These are phyloP conservation scores for Zootoca vivipara DNA, from an alignment of 2,113 vertebrate species.

Conservation along the genomic window DNA sequence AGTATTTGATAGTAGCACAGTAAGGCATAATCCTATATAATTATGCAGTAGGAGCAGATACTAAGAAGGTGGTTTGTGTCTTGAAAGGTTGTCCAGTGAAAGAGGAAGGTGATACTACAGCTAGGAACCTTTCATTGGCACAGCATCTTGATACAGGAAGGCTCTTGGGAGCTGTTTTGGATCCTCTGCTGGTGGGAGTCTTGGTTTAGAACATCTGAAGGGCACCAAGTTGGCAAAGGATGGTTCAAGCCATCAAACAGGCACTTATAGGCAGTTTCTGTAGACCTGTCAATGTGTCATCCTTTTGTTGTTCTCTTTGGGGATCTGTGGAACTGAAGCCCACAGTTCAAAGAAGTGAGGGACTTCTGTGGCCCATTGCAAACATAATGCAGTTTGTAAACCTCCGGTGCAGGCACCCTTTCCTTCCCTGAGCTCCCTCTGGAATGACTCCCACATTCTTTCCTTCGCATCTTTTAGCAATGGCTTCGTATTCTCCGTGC, in stretches of 20 bases:
- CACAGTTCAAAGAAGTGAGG: not conserved
- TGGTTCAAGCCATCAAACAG: not conserved
- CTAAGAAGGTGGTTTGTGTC: not conserved
- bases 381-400: not conserved
- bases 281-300: slow-evolving; percentile 10
- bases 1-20: not conserved
- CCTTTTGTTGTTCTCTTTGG: not conserved
- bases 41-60: not conserved
- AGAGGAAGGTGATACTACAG: not conserved
- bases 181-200: not conserved
- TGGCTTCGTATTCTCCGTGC: not conserved
- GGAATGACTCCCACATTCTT: not conserved
- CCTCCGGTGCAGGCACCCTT: too few relatives aligned
- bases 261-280: not conserved
- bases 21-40: not conserved
- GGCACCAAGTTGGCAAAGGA: not conserved
- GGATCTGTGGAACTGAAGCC: not conserved
- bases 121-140: not conserved
- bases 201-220: not conserved
- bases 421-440: not conserved
- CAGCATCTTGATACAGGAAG: not conserved
- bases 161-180: too few relatives aligned
- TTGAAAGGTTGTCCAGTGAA: not conserved
- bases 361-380: not conserved
- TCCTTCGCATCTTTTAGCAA: not conserved